phyloP scores from a whole-genome alignment of 2,113 vertebrate species.

The Acanthochromis polyacanthus region DNA sequence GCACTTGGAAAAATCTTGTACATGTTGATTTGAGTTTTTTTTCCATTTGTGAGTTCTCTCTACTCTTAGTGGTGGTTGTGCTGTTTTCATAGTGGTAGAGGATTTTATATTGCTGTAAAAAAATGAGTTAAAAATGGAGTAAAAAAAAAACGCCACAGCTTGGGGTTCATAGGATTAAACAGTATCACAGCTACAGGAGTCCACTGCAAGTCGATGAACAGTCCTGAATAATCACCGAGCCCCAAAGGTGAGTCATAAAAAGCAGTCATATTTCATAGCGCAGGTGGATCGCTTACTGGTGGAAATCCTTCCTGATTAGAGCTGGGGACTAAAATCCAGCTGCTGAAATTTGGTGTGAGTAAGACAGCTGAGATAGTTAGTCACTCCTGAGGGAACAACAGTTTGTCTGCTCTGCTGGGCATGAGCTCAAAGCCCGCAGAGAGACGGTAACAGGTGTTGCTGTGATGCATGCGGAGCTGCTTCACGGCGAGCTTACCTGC shows the following conservation, averaged over 20 bases:
- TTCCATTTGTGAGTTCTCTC: too few species aligned
- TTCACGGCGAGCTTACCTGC: conserved; percentile 62
- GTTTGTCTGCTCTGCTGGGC: conserved; percentile 59
- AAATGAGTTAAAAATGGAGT: too few species aligned
- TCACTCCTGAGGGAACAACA: conserved; percentile 65
- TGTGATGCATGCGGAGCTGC: conserved; percentile 59
- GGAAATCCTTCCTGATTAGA: conserved; percentile 65
- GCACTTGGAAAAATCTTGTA: too few species aligned
- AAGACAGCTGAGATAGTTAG: conserved; percentile 74
- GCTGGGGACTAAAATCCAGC: conserved; percentile 58
- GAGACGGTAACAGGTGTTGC: conserved; percentile 74
- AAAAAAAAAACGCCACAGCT: neutral
- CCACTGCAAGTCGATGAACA: neutral
- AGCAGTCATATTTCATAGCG: conserved; percentile 18
- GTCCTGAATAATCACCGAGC: neutral
- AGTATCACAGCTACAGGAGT: neutral
- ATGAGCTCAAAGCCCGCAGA: conserved; percentile 55
- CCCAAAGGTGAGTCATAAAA: conserved; percentile 3
- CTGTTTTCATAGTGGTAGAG: too few species aligned
- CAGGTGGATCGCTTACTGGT: conserved; percentile 58
- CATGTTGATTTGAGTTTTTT: too few species aligned
- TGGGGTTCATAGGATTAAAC: too few species aligned
- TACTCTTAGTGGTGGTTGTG: too few species aligned
- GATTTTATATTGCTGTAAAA: too few species aligned
- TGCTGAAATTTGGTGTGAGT: conserved; percentile 58